Evolutionary conservation across 2,888 invertebrate species (phyloP), one percentile per base, ranked within the genome.

Genomic region (Tridacna gigas): DNA sequence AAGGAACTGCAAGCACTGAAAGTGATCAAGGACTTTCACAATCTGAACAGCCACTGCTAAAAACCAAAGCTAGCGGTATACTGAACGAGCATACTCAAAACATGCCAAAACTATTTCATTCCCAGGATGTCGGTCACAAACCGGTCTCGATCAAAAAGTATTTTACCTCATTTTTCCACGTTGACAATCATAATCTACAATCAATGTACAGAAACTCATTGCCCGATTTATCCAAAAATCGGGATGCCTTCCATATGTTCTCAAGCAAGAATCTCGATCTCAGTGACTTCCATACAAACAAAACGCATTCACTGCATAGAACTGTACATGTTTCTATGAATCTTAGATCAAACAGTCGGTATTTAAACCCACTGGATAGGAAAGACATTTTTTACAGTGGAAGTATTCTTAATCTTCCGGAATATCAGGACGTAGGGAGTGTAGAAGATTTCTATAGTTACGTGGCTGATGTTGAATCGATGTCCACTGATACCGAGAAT

Each of bases 301-400:
- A 37, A n/a, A 9, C n/a, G 13, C 67, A 45, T 45, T 5, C 47
- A n/a, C 45, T 45, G 28, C 20, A 67, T 45, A 45, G 20, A n/a
- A 71, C 11, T 22, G 47, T 5, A 4, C 22, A 71, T 20, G 63
- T 63, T 63, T n/a, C 63, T 22, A 7, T n/a, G 15, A 45, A 71
- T 48, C 37, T 47, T 25, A n/a, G 47, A 45, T 45, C 69, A 12
- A 71, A 26, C 25, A 45, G 47, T 20, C 20, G 25, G 5, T 25
- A 51, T 71, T 25, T 71, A 15, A 51, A 77, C 20, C 83, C 85
- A 22, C 66, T 85, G 18, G 26, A 76, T 25, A 45, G 81, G 47
- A 85, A 88, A 69, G 85, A 88, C 26, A 80, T 82, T 61, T 83
- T 82, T 48, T 86, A 78, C 73, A 83, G 80, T 47, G 81, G 83